These are phyloP conservation scores for Aspiorhynchus laticeps DNA, from an alignment of 2,113 vertebrate genomes.

Conservation along the genomic window DNA sequence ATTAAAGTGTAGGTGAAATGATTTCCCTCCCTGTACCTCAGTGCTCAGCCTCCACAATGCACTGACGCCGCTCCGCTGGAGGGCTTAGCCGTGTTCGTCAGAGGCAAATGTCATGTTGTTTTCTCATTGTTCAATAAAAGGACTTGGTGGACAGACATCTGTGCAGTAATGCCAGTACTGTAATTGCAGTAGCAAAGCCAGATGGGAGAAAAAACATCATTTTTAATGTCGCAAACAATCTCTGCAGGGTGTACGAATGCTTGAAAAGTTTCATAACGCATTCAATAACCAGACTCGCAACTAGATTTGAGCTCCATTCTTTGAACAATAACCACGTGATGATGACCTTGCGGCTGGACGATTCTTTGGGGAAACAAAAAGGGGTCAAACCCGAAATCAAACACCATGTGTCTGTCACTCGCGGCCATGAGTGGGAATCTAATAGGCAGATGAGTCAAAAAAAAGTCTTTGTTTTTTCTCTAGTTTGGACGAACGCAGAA, in stretches of 20 bases:
- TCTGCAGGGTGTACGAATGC: background rate
- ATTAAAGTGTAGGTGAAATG: conserved; percentile 46
- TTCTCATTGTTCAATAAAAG: conserved; percentile 46
- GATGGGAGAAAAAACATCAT: background rate
- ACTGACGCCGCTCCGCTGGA: conserved; percentile 43
- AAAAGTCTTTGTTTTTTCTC: conserved; percentile 27
- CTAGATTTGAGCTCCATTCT: background rate
- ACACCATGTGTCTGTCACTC: background rate
- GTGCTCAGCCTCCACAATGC: conserved; percentile 37
- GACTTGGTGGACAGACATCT: conserved; percentile 36
- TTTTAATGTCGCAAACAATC: conserved; percentile 26
- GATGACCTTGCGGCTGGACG: conserved; percentile 25
- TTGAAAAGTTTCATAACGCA: background rate
- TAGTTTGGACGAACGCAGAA: conserved; percentile 11
- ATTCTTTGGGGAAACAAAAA: conserved; percentile 18
- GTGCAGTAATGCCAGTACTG: conserved; percentile 18
- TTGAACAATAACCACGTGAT: background rate
- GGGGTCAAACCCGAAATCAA: conserved; percentile 2
- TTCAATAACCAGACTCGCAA: background rate
- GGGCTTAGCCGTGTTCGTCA: background rate
- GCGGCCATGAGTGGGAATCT: background rate
- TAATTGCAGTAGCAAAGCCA: conserved; percentile 20
- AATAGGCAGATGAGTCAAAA: background rate
- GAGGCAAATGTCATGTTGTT: conserved; percentile 51
- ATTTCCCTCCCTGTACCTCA: background rate